Evolutionary conservation across 2,797 vertebrate genomes (phyloP).

Genomic region (Euthynnus affinis): DNA sequence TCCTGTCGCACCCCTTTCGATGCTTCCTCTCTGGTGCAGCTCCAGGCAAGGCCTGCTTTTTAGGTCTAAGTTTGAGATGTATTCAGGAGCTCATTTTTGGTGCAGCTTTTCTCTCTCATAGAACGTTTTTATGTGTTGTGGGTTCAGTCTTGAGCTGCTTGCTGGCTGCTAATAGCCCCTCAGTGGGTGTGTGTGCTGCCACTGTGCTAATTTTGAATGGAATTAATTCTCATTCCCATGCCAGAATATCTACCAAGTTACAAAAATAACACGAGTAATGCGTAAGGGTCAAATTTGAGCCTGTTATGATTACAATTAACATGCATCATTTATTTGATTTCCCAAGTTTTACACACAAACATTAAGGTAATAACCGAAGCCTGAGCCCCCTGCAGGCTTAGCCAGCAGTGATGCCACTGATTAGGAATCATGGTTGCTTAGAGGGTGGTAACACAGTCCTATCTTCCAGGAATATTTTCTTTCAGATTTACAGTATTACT

Average conservation of each 20-base stretch:
- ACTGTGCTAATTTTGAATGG: conserved; percentile 15
- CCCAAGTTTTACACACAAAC: conserved; percentile 21
- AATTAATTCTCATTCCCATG: conserved; percentile 42
- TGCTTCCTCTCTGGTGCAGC: no score
- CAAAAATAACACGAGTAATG: no score
- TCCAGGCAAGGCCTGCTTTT: no score
- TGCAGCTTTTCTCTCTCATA: no score
- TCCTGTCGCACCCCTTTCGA: no score
- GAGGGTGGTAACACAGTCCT: conserved; percentile 22
- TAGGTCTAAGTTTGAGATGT: neutral
- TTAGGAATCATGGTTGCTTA: conserved; percentile 42
- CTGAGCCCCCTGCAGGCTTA: conserved; percentile 40
- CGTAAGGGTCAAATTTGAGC: neutral
- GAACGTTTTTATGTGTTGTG: conserved; percentile 54
- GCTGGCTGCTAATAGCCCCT: conserved; percentile 53
- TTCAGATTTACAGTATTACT: conserved; percentile 22
- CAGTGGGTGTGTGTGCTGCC: conserved; percentile 28
- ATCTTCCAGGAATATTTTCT: conserved; percentile 28
- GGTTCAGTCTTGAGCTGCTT: conserved; percentile 64
- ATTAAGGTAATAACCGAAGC: conserved; percentile 46
- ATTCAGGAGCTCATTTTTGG: no score
- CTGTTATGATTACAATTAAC: neutral
- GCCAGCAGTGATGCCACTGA: conserved; percentile 37
- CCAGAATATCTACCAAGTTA: neutral
- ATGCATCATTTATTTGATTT: conserved; percentile 39